A percentile compares a stretch with the other conserved stretches of the same genome.
These are phyloP conservation scores for Spatulosminthurus flaviceps DNA, from an alignment of 2,888 invertebrate genomes.

Conservation along the genomic window DNA sequence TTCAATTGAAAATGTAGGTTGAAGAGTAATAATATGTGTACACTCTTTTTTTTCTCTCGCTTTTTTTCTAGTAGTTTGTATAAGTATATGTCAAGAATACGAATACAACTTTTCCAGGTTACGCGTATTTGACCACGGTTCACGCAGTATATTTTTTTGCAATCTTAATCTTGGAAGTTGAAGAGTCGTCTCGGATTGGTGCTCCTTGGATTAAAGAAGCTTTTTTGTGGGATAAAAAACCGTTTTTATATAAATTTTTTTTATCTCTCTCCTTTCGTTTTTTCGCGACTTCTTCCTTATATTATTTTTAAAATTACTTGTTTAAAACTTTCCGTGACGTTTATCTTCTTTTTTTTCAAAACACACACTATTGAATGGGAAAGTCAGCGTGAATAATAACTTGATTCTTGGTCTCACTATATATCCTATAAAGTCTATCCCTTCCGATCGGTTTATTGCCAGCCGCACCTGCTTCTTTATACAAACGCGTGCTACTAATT, in stretches of 20 bases:
- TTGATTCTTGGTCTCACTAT: not conserved
- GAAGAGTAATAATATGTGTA: slow-evolving; percentile 19
- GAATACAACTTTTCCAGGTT: slow-evolving; percentile 29
- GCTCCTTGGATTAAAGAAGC: not conserved
- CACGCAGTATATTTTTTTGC: slow-evolving; percentile 5
- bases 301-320: not conserved
- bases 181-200: not conserved
- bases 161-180: not conserved
- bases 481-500: not conserved
- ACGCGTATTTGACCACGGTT: slow-evolving; percentile 24
- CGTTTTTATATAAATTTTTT: not conserved
- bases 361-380: not conserved
- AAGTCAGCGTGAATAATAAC: slow-evolving; percentile 5
- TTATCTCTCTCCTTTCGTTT: not conserved
- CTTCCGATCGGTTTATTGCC: not conserved
- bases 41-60: not conserved
- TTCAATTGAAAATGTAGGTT: slow-evolving; percentile 24
- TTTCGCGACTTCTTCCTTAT: no score
- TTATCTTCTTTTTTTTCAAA: not conserved
- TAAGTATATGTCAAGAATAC: slow-evolving; percentile 11
- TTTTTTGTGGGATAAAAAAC: not conserved
- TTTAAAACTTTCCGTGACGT: not conserved
- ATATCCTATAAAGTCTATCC: not conserved
- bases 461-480: slow-evolving; percentile 9
- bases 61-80: not conserved